Base-by-base conservation (phyloP, 2,888 invertebrate species). In the Ctenicera cuprea region DNA sequence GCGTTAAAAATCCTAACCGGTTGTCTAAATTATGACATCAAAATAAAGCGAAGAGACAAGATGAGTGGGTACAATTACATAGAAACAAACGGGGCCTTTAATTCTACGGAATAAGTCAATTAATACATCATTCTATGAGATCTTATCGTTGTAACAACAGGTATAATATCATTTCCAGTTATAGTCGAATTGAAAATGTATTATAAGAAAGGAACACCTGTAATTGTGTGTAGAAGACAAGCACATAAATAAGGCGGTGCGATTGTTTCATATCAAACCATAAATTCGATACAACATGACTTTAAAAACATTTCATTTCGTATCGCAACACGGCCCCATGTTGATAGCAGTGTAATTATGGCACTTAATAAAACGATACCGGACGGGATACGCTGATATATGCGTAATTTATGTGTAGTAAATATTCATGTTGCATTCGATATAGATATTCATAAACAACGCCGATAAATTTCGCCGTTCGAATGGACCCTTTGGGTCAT, bases 341-440 rank as follows among this genome's bases (percentile, higher is more conserved):
- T 78, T 78, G 79, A 80, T 80, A 78, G 78, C 75, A 75, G 78
- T 75, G 78, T 80, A 80, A 80, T 80, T 80, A 80, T 77, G 74
- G 77, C 78, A 80, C 79, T 80, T 80, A 80, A 80, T 80, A 80
- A 80, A 80, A 76, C 70, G 75, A 74, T 77, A 63, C 71, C 67
- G 71, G 76, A 74, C 71, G 73, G 70, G 74, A 72, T 74, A 64
- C 67, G 30, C 73, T 77, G 79, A 79, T 79, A 76, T 77, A 79
- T 78, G 76, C 71, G 62, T 79, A 78, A 79, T 79, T 78, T 79
- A 79, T 78, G 78, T 73, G 74, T 76, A 70, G 78, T 79, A 78
- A 79, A 79, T 78, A 79, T 79, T 77, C 79, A 79, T 78, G 82
- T 81, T 80, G 76, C 80, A 80, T 80, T 80, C 80, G 77, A 79